These are phyloP conservation scores for Anagrus nilaparvatae DNA, from an alignment of 1,140 invertebrate species.

Conservation along the genomic window DNA sequence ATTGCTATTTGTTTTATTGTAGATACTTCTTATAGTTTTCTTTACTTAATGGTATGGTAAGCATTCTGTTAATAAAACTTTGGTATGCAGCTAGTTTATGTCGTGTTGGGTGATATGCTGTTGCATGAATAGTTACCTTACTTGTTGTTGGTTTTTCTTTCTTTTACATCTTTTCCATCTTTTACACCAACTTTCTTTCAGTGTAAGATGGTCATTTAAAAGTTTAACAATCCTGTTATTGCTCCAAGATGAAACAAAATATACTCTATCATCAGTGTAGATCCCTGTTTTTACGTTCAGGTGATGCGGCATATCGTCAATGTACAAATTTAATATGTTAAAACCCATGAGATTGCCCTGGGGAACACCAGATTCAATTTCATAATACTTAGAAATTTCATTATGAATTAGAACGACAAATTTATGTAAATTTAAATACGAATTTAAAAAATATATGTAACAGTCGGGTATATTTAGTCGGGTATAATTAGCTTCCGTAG, in stretches of 20 bases:
- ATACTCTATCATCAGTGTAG: slow-evolving; percentile 15
- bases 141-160: no score
- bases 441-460: background rate
- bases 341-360: slow-evolving; percentile 11
- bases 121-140: no score
- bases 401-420: background rate
- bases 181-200: no score
- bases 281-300: slow-evolving; percentile 6
- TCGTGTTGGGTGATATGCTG: no score
- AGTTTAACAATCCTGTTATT: background rate
- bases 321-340: slow-evolving; percentile 11
- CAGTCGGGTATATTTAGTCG: background rate
- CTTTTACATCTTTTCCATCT: no score
- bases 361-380: slow-evolving; percentile 9
- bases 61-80: no score
- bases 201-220: no score
- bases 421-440: background rate
- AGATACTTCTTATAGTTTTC: no score
- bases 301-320: slow-evolving; percentile 12
- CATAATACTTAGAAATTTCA: background rate
- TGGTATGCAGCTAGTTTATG: no score
- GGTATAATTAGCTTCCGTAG: background rate
- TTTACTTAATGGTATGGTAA: no score
- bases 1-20: no score
- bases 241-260: background rate